Conservation (phyloP, 2,113 vertebrate genomes). For the Pachycephala philippinensis region DNA sequence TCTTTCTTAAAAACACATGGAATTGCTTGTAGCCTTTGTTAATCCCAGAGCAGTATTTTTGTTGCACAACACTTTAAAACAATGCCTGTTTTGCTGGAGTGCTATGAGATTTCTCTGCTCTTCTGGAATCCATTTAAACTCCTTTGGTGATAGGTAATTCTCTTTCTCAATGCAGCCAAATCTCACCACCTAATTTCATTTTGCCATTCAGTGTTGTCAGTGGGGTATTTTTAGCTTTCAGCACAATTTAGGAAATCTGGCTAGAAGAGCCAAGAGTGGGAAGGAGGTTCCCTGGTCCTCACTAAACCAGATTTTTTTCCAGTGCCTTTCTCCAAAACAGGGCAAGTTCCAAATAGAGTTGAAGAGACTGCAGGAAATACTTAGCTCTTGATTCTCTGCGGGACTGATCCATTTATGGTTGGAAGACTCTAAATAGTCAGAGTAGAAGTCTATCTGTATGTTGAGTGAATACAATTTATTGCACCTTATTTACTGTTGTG, state of each 20-base stretch:
- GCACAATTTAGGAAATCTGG: not conserved
- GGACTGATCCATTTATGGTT: not conserved
- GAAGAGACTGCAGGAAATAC: not conserved
- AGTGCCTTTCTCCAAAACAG: not conserved
- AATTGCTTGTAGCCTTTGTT: not conserved
- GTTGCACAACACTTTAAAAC: not conserved
- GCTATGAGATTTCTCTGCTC: not conserved
- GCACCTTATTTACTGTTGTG: not conserved
- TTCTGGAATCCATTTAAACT: not conserved
- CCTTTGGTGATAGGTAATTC: not conserved
- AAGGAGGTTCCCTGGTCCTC: not conserved
- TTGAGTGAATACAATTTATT: not conserved
- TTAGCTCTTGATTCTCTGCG: not conserved
- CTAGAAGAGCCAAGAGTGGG: not conserved
- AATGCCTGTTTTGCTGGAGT: not conserved
- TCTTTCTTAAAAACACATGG: not conserved
- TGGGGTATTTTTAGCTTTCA: conserved; percentile 26
- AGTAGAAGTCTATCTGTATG: not conserved
- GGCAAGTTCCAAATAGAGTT: not conserved
- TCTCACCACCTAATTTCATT: not conserved
- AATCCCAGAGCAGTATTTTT: not conserved
- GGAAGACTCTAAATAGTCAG: not conserved
- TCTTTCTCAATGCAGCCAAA: not conserved
- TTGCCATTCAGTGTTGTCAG: not conserved
- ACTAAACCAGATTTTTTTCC: not conserved